phyloP scores from a whole-genome alignment of 2,113 vertebrate species.

The Crocuta crocuta region DNA sequence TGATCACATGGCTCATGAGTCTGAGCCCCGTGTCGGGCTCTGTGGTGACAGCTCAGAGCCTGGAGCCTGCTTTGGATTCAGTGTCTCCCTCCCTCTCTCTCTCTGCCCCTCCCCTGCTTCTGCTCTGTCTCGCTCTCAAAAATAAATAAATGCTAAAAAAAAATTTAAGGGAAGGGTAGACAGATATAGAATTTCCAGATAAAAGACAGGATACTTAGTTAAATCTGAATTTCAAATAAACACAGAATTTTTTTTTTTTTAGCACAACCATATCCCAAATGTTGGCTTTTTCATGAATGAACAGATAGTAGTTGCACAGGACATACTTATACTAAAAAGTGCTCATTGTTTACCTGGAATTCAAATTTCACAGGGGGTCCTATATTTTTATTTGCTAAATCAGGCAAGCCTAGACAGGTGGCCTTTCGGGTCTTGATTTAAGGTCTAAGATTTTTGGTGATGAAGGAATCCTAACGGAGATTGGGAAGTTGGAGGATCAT shows the following conservation, averaged over 20 bases:
- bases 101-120: no score
- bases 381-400: slow-evolving; percentile 57
- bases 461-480: not conserved
- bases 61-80: no score
- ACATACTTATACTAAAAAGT: not conserved
- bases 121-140: no score
- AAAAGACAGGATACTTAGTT: not conserved
- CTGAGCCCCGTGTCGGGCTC: no score
- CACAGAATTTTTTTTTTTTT: not conserved
- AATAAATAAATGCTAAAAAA: no score
- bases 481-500: not conserved
- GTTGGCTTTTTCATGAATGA: not conserved
- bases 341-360: slow-evolving; percentile 23
- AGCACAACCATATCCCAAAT: not conserved
- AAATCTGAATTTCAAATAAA: slow-evolving; percentile 24
- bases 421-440: not conserved
- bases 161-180: not conserved
- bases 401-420: not conserved
- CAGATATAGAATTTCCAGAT: not conserved
- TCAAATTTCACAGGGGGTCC: not conserved
- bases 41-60: no score
- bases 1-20: no score
- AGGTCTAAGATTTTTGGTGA: not conserved
- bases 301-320: not conserved
- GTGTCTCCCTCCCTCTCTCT: no score